A percentile compares a stretch with the other conserved stretches of the same genome.
Conservation (phyloP, 2,797 vertebrate genomes). For the Naso thynnoides region DNA sequence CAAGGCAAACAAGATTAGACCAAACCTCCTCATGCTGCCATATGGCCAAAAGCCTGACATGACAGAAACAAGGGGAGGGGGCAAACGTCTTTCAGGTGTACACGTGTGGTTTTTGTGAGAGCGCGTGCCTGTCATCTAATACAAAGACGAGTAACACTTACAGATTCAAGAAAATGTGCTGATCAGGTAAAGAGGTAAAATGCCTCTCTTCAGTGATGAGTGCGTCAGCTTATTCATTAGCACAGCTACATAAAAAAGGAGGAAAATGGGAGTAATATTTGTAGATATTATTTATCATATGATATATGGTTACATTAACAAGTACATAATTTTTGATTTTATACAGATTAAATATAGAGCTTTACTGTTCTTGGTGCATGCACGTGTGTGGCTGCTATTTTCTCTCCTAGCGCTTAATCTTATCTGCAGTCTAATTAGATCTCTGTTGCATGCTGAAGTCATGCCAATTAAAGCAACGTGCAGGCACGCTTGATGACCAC, state of each 20-base stretch:
- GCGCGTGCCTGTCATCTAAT: neutral
- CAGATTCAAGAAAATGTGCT: slow-evolving; percentile 12
- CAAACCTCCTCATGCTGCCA: slow-evolving; percentile 54
- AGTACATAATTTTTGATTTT: neutral
- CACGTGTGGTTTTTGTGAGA: slow-evolving; percentile 1
- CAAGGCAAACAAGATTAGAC: slow-evolving; percentile 74
- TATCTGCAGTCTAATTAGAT: slow-evolving; percentile 60
- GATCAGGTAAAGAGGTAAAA: slow-evolving; percentile 18
- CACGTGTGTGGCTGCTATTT: slow-evolving; percentile 39
- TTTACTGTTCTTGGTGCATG: neutral
- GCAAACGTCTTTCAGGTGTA: slow-evolving; percentile 14
- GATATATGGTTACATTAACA: too few relatives aligned
- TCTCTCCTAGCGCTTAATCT: slow-evolving; percentile 46
- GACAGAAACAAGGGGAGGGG: slow-evolving; percentile 3
- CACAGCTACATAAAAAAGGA: neutral
- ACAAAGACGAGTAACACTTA: slow-evolving; percentile 5
- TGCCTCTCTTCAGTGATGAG: neutral
- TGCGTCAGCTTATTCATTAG: slow-evolving; percentile 7
- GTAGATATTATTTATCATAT: too few relatives aligned
- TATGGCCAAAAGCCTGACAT: slow-evolving; percentile 54
- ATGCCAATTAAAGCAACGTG: neutral
- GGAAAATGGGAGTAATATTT: too few relatives aligned
- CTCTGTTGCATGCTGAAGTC: slow-evolving; percentile 33
- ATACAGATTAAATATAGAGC: neutral
- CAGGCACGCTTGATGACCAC: neutral